These are phyloP conservation scores for Acanthurus tractus DNA, from an alignment of 2,797 vertebrate genomes.

Conservation along the genomic window DNA sequence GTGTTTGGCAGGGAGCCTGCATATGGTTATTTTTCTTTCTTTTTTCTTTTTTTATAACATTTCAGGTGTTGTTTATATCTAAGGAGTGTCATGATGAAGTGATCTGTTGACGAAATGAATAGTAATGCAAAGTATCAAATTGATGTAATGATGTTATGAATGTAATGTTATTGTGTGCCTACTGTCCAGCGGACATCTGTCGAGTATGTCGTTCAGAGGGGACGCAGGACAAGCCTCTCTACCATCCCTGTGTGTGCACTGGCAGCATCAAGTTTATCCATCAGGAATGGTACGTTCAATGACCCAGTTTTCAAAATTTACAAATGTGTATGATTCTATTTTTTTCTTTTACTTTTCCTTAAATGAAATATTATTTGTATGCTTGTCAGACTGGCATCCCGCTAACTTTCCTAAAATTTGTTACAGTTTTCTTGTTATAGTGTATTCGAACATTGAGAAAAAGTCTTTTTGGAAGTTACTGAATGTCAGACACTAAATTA, in stretches of 20 bases:
- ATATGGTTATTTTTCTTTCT: background rate
- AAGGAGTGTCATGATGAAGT: background rate
- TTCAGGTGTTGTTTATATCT: background rate
- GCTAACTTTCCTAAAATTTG: background rate
- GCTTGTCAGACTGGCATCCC: no score
- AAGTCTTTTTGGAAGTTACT: background rate
- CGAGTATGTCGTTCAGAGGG: constrained; percentile 97
- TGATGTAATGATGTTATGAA: background rate
- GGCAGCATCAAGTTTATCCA: constrained; percentile 99
- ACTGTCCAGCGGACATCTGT: constrained; percentile 91
- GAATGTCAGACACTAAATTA: background rate
- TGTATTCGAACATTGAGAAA: background rate
- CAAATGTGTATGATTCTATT: background rate
- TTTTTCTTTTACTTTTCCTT: background rate
- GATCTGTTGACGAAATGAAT: background rate
- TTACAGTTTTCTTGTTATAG: background rate
- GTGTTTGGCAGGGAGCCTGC: background rate
- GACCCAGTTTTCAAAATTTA: background rate
- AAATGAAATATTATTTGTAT: background rate
- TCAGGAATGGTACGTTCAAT: constrained; percentile 93
- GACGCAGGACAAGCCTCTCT: constrained; percentile 95
- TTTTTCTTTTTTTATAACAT: background rate
- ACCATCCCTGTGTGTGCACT: constrained; percentile 97
- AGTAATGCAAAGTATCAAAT: background rate
- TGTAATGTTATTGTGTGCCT: constrained; percentile 14